These are phyloP conservation scores for Neomorphus geoffroyi DNA, from an alignment of 2,797 vertebrate species.

Conservation along the genomic window DNA sequence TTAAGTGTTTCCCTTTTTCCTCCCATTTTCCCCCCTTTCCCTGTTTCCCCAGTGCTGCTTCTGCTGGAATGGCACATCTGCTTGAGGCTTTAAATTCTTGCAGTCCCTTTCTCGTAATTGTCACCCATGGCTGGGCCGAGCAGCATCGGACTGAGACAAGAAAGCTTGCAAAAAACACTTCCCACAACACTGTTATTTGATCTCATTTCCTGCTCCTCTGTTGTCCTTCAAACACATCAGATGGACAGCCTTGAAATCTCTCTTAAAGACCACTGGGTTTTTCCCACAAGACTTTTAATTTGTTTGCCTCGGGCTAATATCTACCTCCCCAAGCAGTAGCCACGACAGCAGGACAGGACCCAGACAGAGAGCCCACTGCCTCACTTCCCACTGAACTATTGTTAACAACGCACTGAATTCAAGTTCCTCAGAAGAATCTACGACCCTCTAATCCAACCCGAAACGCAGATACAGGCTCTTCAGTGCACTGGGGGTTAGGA, in stretches of 20 bases:
- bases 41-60: not conserved
- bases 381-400: not conserved
- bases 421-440: not conserved
- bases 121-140: not conserved
- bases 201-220: not conserved
- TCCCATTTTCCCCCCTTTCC: too few relatives aligned
- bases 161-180: not conserved
- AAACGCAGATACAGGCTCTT: not conserved
- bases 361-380: fast-evolving
- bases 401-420: not conserved
- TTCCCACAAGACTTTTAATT: not conserved
- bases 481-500: not conserved
- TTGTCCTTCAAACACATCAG: not conserved
- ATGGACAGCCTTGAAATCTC: not conserved
- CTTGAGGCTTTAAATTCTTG: not conserved
- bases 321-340: not conserved
- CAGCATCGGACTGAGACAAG: not conserved
- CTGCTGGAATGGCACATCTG: not conserved
- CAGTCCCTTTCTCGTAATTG: fast-evolving
- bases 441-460: not conserved
- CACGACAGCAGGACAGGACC: fast-evolving
- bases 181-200: not conserved
- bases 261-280: not conserved
- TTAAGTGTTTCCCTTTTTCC: not conserved
- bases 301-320: not conserved